Evolutionary conservation across 2,113 vertebrate species (phyloP), one percentile per base, ranked within the genome.

Genomic region (Alligator mississippiensis): DNA sequence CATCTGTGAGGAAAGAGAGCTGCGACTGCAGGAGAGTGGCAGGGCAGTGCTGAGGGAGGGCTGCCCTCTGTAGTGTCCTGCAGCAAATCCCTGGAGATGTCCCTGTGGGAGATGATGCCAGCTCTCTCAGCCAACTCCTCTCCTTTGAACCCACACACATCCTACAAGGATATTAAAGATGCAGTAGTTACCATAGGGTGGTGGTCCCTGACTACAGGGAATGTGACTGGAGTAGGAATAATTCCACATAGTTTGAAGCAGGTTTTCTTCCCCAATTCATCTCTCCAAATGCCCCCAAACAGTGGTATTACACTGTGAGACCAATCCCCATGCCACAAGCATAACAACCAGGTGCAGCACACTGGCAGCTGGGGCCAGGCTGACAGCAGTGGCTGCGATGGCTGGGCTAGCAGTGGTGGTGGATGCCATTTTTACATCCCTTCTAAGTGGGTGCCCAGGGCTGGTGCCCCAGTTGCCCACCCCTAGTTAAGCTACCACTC

Each of bases 121-220:
- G 63, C 54, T 38, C 62, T 77, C 63, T 64, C 72, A 30, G 17
- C 28, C 58, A 38, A 14, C 63, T 47, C 24, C 24, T 19, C 47
- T 17, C 2, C 61, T 57, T 11, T 80, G 47, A 19, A 47, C 47
- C 76, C 62, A 81, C 12, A 58, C 22, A 64, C 80, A 27, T 15
- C 88, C 68, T 59, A 76, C 57, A 15, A 80, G 62, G 77, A 90
- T 80, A 54, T 77, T 55, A 77, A 90, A 90, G 66, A 61, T 5
- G 9, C 47, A 47, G 47, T 9, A 47, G 47, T 47, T 47, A 47
- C 47, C 47, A 47, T 47, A 47, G 47, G 47, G 47, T 47, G 47
- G 47, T 9, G 47, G 47, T 47, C 47, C 47, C 47, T 47, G 38
- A 64, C 30, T 0, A 4, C 62, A 9, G 9, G 54, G 77, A 15